A percentile compares a stretch with the other conserved stretches of the same genome.
Evolutionary conservation across 2,113 vertebrate species (phyloP).

Genomic region (Circaetus gallicus): DNA sequence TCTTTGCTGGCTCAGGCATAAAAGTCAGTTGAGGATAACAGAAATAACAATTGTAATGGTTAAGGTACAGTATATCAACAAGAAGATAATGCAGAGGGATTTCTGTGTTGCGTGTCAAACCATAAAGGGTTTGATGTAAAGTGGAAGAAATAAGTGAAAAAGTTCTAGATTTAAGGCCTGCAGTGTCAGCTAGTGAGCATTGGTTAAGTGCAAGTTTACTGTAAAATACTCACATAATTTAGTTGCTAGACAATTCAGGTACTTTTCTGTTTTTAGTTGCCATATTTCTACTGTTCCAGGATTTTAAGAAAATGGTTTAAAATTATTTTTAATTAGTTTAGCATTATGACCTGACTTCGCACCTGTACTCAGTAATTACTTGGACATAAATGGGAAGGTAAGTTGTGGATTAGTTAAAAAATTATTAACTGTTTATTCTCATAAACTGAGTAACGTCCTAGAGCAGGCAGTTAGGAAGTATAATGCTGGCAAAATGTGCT

Average conservation of each 20-base stretch:
- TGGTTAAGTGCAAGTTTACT: background rate
- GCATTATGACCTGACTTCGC: background rate
- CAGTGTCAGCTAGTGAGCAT: background rate
- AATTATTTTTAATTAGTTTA: background rate
- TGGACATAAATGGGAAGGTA: background rate
- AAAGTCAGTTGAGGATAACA: constrained; percentile 25
- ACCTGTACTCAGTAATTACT: background rate
- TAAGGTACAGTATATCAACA: background rate
- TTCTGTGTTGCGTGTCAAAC: background rate
- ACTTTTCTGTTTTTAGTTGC: background rate
- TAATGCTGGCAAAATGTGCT: background rate
- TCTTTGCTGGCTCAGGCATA: background rate
- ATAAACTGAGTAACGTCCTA: background rate
- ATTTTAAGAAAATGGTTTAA: background rate
- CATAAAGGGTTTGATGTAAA: background rate
- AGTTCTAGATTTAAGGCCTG: background rate
- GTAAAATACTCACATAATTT: background rate
- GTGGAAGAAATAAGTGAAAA: background rate
- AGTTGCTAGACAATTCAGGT: background rate
- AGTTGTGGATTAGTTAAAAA: background rate
- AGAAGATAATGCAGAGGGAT: background rate
- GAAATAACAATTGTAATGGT: background rate
- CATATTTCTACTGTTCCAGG: background rate
- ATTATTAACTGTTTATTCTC: background rate
- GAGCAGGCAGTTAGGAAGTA: background rate